phyloP scores from a whole-genome alignment of 2,888 invertebrate species.

The Scaptomyza flava region DNA sequence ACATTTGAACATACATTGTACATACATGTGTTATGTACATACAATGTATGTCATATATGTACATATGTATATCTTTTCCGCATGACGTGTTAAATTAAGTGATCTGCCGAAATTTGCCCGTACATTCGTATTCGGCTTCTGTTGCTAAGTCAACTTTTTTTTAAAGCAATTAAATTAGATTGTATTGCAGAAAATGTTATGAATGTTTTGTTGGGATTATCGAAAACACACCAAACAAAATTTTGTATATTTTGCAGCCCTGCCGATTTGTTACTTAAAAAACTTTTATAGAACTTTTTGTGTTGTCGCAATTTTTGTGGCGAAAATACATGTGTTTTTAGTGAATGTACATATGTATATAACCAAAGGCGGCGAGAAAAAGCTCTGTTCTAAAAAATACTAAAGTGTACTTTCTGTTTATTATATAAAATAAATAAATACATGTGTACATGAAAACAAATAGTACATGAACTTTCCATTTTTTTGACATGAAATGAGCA shows the following conservation, averaged over 20 bases:
- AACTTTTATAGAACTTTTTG: conserved; percentile 15
- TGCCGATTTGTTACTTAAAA: conserved; percentile 9
- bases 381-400: background rate
- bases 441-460: too few relatives aligned
- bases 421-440: conserved; percentile 15
- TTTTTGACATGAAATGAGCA: conserved; percentile 25
- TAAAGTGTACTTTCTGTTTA: conserved; percentile 5
- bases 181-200: conserved; percentile 35
- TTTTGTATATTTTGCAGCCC: background rate
- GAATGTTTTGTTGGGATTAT: conserved; percentile 26
- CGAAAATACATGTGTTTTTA: conserved; percentile 4
- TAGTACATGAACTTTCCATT: conserved; percentile 9
- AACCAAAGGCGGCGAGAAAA: conserved; percentile 2
- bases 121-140: conserved; percentile 26
- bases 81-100: conserved; percentile 54
- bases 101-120: conserved; percentile 38
- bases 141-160: conserved; percentile 45
- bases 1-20: conserved; percentile 8
- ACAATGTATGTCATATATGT: conserved; percentile 20
- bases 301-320: conserved; percentile 7
- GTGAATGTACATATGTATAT: background rate
- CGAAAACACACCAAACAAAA: background rate
- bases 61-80: conserved; percentile 40
- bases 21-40: background rate
- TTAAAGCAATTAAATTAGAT: conserved; percentile 50